Evolutionary conservation across 2,888 invertebrate genomes (phyloP), one percentile per base, ranked within the genome.

Genomic region (Eudasyphora cyanicolor): DNA sequence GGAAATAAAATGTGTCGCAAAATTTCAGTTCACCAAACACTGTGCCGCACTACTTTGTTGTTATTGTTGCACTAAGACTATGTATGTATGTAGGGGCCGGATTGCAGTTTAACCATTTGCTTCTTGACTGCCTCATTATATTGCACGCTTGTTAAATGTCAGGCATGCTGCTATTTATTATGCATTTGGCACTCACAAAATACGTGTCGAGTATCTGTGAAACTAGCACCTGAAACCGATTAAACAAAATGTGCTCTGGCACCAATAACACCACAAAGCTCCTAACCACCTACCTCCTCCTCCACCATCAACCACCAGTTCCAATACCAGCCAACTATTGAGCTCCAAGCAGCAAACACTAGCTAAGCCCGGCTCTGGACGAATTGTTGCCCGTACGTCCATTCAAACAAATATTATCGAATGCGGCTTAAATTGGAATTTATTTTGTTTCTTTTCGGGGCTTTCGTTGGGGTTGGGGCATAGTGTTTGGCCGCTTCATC

Each of bases 71-170:
- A 27, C 54, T 19, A n/a, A n/a, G 21, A 70, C 10, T 70, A 69
- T 24, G 35, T 49, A n/a, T n/a, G 29, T 19, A 60, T 60, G 38
- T 70, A 45, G 12, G 71, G 38, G 45, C 17, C 60, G 27, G 35
- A 49, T 57, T 82, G 69, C 38, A 35, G 69, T 82, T 14, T 45
- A 75, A 60, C 42, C 21, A 24, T 45, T 67, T 67, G 35, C 21
- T 38, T 29, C 19, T 35, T 57, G 27, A 24, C 76, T 83, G 79
- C 79, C 82, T 83, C 82, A 83, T 83, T 83, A 83, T 77, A 80
- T 79, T 82, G 79, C 80, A 82, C 79, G 81, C 82, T 84, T 85
- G 86, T 86, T 86, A 86, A 86, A 86, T 86, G 86, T 86, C 86
- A 86, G 84, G 79, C 82, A 86, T 82, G 82, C 85, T 85, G 84